These are phyloP conservation scores for Antheraea mylitta DNA, from an alignment of 1,140 invertebrate species.

Conservation along the genomic window DNA sequence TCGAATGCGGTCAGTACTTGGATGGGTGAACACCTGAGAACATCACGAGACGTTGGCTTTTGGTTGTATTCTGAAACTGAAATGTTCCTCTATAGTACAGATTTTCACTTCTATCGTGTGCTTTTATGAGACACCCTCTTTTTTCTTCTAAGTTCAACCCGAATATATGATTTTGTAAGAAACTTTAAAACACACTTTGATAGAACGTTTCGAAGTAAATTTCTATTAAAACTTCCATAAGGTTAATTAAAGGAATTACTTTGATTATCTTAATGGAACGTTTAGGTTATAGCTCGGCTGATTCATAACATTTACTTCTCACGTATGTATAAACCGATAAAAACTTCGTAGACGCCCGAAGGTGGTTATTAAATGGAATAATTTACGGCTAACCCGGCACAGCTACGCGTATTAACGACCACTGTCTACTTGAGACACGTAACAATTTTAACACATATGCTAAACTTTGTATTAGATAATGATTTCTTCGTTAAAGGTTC, in stretches of 20 bases:
- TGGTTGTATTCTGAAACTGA: too few relatives aligned
- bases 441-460: conserved; percentile 6
- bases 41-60: too few relatives aligned
- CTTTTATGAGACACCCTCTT: too few relatives aligned
- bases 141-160: too few relatives aligned
- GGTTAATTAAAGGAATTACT: conserved; percentile 18
- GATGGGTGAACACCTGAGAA: too few relatives aligned
- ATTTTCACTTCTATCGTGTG: too few relatives aligned
- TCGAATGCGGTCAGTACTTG: too few relatives aligned
- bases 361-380: conserved; percentile 39
- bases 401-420: conserved; percentile 19
- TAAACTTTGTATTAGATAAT: neutral
- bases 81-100: too few relatives aligned
- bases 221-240: conserved; percentile 12
- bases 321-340: conserved; percentile 58
- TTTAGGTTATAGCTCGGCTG: conserved; percentile 41
- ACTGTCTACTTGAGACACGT: conserved; percentile 16
- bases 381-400: conserved; percentile 23
- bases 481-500: conserved; percentile 4
- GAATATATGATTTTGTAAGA: neutral
- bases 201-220: neutral
- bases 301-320: conserved; percentile 46
- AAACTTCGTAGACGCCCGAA: conserved; percentile 57
- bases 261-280: conserved; percentile 49
- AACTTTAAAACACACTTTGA: neutral